Percentiles rank a stretch among this genome's conserved stretches.
These are phyloP conservation scores for Pharmacophagus antenor DNA, from an alignment of 2,888 invertebrate genomes.

Conservation along the genomic window DNA sequence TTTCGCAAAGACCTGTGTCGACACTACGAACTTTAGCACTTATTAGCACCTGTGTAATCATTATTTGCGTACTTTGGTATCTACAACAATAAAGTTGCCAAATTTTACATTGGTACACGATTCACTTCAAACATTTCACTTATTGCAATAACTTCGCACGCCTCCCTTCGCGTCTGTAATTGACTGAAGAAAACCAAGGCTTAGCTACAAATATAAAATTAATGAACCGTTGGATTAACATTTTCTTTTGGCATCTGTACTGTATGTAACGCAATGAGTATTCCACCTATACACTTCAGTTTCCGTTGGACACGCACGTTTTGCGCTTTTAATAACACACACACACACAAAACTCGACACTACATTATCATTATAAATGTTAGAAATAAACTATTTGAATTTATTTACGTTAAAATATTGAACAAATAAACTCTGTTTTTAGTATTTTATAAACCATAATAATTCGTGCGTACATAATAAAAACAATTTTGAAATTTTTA, in stretches of 20 bases:
- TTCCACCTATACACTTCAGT: constrained; percentile 53
- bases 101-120: constrained; percentile 25
- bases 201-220: constrained; percentile 65
- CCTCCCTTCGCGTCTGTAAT: constrained; percentile 52
- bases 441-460: not conserved
- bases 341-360: not conserved
- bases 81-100: constrained; percentile 23
- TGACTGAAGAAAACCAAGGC: constrained; percentile 73
- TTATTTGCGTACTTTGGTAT: constrained; percentile 23
- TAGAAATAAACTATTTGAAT: not conserved
- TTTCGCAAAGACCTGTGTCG: constrained; percentile 25
- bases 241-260: constrained; percentile 73
- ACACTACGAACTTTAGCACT: constrained; percentile 28
- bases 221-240: constrained; percentile 71
- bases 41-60: constrained; percentile 30
- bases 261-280: constrained; percentile 57
- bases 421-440: not conserved
- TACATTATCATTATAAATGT: not conserved
- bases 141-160: constrained; percentile 46
- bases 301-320: constrained; percentile 61
- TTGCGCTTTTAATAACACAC: constrained; percentile 12
- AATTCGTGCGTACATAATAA: not conserved
- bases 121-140: constrained; percentile 14
- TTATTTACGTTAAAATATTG: not conserved
- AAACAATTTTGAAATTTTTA: not conserved